Evolutionary conservation across 1,140 invertebrate species (phyloP).

Genomic region (Eumeta japonica): DNA sequence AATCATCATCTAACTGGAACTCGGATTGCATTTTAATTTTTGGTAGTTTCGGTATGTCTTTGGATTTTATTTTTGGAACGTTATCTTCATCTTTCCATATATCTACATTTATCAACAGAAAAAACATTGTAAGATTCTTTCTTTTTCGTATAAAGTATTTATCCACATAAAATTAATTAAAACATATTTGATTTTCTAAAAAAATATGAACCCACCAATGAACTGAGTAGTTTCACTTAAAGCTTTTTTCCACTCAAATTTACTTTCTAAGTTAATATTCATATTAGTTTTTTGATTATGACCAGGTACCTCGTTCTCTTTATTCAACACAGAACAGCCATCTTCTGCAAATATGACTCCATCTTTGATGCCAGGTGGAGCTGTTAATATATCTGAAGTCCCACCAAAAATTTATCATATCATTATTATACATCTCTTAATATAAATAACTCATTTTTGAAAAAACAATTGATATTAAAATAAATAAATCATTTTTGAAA

Average conservation of each 20-base stretch:
- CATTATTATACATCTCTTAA: too few species aligned
- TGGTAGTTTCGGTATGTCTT: too few species aligned
- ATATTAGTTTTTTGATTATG: slow-evolving; percentile 15
- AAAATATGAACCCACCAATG: slow-evolving; percentile 27
- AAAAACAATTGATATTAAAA: slow-evolving; percentile 2
- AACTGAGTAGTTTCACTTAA: slow-evolving; percentile 45
- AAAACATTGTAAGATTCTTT: too few species aligned
- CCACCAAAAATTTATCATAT: too few species aligned
- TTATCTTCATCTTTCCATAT: slow-evolving; percentile 44
- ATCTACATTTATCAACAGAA: too few species aligned
- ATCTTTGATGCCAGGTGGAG: slow-evolving; percentile 35
- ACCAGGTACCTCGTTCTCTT: slow-evolving; percentile 14
- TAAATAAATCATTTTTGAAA: not conserved
- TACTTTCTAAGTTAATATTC: slow-evolving; percentile 26
- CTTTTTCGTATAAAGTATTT: too few species aligned
- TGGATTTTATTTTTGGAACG: slow-evolving; percentile 13
- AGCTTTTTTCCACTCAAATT: slow-evolving; percentile 43
- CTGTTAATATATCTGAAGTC: slow-evolving; percentile 35
- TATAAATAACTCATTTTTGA: too few species aligned
- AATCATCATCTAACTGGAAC: slow-evolving; percentile 29
- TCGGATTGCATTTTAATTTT: slow-evolving; percentile 20
- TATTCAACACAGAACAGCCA: slow-evolving; percentile 32
- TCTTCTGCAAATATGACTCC: slow-evolving; percentile 40
- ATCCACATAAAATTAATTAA: too few species aligned
- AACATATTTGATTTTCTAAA: slow-evolving; percentile 7